Evolutionary conservation across 2,113 vertebrate genomes (phyloP).

Genomic region (Egretta garzetta): DNA sequence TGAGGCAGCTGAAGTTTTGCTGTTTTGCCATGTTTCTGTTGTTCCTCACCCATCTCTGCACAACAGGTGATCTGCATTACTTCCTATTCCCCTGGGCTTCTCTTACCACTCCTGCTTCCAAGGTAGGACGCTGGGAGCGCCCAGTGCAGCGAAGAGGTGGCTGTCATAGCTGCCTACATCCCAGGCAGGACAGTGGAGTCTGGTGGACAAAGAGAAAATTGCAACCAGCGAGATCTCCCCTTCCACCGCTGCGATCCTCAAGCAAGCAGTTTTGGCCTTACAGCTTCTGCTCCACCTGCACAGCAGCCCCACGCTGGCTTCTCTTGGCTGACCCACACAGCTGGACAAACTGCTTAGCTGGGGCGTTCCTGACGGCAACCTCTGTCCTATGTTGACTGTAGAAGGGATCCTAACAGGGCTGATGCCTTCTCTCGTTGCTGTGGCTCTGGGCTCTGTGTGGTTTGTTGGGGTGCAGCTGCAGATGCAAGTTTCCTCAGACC

Average conservation of each 20-base stretch:
- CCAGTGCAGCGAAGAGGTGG: accelerated
- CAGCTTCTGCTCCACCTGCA: background rate
- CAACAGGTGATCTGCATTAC: background rate
- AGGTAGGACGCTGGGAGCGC: background rate
- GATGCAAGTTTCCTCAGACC: background rate
- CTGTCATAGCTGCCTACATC: background rate
- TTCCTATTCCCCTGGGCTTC: background rate
- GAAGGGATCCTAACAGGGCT: background rate
- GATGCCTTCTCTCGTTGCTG: background rate
- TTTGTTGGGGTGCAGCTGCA: background rate
- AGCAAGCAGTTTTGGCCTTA: background rate
- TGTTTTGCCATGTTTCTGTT: background rate
- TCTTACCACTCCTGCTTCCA: background rate
- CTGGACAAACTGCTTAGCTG: background rate
- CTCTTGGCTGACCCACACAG: background rate
- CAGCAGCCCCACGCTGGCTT: background rate
- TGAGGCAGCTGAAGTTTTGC: background rate
- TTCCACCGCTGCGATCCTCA: background rate
- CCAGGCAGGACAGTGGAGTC: constrained; percentile 39
- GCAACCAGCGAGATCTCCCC: background rate
- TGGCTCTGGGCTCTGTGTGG: background rate
- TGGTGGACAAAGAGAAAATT: constrained; percentile 16
- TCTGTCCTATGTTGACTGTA: background rate
- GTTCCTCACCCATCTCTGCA: background rate
- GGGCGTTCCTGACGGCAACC: accelerated